Percentiles rank a stretch among this genome's conserved stretches.
These are phyloP conservation scores for Epicauta chinensis DNA, from an alignment of 1,140 invertebrate species.

Conservation along the genomic window DNA sequence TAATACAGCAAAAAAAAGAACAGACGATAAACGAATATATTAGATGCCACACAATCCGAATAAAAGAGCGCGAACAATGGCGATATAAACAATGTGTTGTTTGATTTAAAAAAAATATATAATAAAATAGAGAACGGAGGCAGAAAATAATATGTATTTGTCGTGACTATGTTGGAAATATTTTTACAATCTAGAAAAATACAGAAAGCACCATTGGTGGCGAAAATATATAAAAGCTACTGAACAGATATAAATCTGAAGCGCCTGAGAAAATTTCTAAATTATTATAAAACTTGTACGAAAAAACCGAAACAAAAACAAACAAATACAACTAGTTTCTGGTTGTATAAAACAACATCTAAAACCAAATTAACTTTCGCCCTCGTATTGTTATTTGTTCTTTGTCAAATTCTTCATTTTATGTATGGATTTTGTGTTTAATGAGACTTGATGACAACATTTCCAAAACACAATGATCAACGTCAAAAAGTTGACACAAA, in stretches of 20 bases:
- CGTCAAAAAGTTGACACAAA: conserved; percentile 10
- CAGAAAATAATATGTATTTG: conserved; percentile 38
- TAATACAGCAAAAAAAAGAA: no score
- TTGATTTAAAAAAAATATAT: conserved; percentile 30
- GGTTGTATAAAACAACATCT: no score
- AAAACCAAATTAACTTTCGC: no score
- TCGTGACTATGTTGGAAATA: conserved; percentile 32
- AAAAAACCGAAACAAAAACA: no score
- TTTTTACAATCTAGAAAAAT: conserved; percentile 27
- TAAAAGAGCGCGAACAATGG: conserved; percentile 40
- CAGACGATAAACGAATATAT: conserved; percentile 33
- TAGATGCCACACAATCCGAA: conserved; percentile 39
- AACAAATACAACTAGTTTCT: no score
- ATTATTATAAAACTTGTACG: no score
- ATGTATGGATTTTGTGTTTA: not conserved
- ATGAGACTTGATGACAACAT: not conserved
- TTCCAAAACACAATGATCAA: conserved; percentile 4
- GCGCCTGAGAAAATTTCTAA: no score
- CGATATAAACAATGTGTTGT: conserved; percentile 39
- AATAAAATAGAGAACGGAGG: conserved; percentile 27
- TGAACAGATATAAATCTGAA: no score
- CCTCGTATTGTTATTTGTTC: no score
- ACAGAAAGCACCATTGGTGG: not conserved
- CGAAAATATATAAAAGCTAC: no score
- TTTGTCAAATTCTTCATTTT: no score